Evolutionary conservation across 2,888 invertebrate genomes (phyloP).

Genomic region (Macaria notata): DNA sequence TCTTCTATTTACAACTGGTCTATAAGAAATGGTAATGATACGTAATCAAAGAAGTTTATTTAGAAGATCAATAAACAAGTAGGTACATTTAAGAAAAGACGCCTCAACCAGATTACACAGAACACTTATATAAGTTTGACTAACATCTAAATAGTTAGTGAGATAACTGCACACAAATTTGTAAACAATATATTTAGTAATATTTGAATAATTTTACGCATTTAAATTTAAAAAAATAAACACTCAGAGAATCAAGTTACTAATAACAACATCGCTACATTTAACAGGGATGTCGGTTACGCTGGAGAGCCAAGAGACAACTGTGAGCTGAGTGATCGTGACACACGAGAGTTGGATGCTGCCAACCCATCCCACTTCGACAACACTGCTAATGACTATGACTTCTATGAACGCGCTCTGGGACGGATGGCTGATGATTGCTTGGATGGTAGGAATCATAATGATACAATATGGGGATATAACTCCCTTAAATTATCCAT

Average conservation of each 20-base stretch:
- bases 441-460: constrained; percentile 87
- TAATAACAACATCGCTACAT: constrained; percentile 17
- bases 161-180: too few relatives aligned
- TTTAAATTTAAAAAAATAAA: neutral
- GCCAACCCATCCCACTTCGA: constrained; percentile 94
- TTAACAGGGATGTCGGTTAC: constrained; percentile 82
- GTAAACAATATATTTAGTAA: too few relatives aligned
- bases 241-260: constrained; percentile 13
- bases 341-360: constrained; percentile 91
- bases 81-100: too few relatives aligned
- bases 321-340: constrained; percentile 94
- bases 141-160: too few relatives aligned
- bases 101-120: too few relatives aligned
- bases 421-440: constrained; percentile 90
- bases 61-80: too few relatives aligned
- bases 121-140: too few relatives aligned
- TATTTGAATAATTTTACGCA: too few relatives aligned
- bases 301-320: constrained; percentile 87
- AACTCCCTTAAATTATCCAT: too few relatives aligned
- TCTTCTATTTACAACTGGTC: too few relatives aligned
- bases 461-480: neutral
- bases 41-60: too few relatives aligned
- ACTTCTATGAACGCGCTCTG: constrained; percentile 91
- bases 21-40: too few relatives aligned
- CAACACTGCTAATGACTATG: constrained; percentile 88